A percentile compares a stretch with the other conserved stretches of the same genome.
Evolutionary conservation across 2,888 invertebrate species (phyloP).

Genomic region (Leptarthrus brevirostris): DNA sequence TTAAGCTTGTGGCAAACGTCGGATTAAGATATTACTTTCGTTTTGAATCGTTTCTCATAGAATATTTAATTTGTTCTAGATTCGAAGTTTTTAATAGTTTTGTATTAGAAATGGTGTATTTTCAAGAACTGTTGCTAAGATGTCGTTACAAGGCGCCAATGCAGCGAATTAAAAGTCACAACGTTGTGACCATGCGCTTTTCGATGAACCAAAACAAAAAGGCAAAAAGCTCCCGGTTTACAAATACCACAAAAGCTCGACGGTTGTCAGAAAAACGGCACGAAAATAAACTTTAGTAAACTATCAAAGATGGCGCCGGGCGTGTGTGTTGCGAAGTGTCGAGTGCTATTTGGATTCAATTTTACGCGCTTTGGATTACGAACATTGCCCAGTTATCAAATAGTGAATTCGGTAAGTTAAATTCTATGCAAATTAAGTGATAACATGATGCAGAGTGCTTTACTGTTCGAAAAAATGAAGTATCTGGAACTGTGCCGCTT

Average conservation of each 20-base stretch:
- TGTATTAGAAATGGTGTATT: too few species aligned
- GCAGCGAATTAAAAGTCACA: background rate
- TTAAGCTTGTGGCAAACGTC: too few species aligned
- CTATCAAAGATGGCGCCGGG: constrained; percentile 71
- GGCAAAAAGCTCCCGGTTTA: too few species aligned
- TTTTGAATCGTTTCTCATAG: too few species aligned
- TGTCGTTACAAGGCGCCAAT: too few species aligned
- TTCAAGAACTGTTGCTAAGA: too few species aligned
- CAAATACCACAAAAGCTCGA: constrained; percentile 35
- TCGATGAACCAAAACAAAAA: too few species aligned
- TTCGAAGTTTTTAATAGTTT: too few species aligned
- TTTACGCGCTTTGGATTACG: constrained; percentile 69
- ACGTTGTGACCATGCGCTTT: too few species aligned
- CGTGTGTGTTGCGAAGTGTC: constrained; percentile 73
- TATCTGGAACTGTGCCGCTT: background rate
- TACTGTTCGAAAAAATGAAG: background rate
- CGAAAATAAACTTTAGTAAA: constrained; percentile 52
- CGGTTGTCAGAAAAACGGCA: constrained; percentile 30
- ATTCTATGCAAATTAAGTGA: constrained; percentile 58
- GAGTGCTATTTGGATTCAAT: constrained; percentile 73
- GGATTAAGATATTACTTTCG: too few species aligned
- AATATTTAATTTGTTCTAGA: too few species aligned
- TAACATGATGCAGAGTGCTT: background rate
- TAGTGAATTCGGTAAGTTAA: constrained; percentile 58
- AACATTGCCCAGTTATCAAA: constrained; percentile 59